A percentile compares a stretch with the other conserved stretches of the same genome.
phyloP scores from a whole-genome alignment of 2,113 vertebrate species.

The Planiliza haematocheilus region DNA sequence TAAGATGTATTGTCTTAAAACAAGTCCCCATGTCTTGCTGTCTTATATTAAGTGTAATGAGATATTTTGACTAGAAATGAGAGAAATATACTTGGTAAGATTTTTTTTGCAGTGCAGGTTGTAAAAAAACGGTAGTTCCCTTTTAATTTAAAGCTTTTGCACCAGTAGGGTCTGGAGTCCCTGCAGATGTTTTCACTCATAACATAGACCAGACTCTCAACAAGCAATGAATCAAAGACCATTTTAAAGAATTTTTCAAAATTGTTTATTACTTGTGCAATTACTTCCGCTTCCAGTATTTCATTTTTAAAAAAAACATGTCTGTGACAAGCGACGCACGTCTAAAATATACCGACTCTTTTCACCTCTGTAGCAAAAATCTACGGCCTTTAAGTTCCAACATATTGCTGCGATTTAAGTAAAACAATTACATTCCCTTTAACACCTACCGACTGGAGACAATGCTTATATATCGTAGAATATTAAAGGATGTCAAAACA shows the following conservation, averaged over 20 bases:
- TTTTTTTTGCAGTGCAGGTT: too few species aligned
- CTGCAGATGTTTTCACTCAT: too few species aligned
- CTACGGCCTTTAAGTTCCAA: slow-evolving; percentile 36
- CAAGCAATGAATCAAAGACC: slow-evolving; percentile 23
- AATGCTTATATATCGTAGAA: slow-evolving; percentile 12
- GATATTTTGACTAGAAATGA: too few species aligned
- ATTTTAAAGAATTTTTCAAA: slow-evolving; percentile 58
- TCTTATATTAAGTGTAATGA: too few species aligned
- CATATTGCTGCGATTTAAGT: slow-evolving; percentile 58
- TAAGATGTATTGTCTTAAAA: too few species aligned
- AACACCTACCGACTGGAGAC: slow-evolving; percentile 48
- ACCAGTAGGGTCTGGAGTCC: too few species aligned
- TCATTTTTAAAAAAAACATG: slow-evolving; percentile 65
- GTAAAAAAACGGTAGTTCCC: too few species aligned
- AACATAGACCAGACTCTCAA: too few species aligned
- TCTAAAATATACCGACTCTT: slow-evolving; percentile 63
- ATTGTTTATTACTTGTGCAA: slow-evolving; percentile 74
- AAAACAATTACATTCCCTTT: slow-evolving; percentile 51
- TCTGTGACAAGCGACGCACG: slow-evolving; percentile 54
- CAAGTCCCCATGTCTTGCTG: too few species aligned
- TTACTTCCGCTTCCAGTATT: slow-evolving; percentile 62
- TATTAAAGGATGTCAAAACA: slow-evolving; percentile 49
- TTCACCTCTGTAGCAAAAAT: slow-evolving; percentile 55
- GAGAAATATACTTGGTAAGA: too few species aligned
- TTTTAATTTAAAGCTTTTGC: too few species aligned